Evolutionary conservation across 2,113 vertebrate species (phyloP).

Genomic region (Clarias batrachus): DNA sequence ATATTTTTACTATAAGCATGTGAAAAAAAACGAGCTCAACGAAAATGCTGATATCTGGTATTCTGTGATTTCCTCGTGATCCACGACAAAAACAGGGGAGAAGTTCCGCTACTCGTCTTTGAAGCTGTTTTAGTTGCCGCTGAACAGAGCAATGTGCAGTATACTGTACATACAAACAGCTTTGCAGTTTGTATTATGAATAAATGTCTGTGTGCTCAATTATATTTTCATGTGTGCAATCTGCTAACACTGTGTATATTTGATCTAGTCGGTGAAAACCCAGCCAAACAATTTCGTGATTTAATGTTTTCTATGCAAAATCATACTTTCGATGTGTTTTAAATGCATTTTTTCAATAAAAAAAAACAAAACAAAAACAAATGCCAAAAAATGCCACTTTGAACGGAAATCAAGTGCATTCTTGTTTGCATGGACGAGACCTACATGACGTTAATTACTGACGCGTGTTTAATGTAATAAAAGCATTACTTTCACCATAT

Average conservation of each 20-base stretch:
- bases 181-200: neutral
- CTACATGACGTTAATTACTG: neutral
- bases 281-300: no score
- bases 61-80: neutral
- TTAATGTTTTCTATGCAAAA: no score
- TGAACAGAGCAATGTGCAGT: neutral
- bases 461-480: neutral
- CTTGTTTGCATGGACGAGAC: neutral
- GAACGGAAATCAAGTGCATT: neutral
- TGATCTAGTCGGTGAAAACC: no score
- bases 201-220: neutral
- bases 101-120: neutral
- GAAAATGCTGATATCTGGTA: constrained; percentile 15
- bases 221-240: neutral
- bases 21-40: neutral
- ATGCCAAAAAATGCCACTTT: neutral
- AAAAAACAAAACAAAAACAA: neutral
- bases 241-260: neutral
- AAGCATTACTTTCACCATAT: neutral
- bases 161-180: neutral
- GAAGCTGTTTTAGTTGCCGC: neutral
- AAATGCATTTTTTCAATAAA: no score
- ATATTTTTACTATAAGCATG: neutral
- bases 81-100: neutral
- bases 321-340: neutral